Evolutionary conservation across 1,140 invertebrate genomes (phyloP), one percentile per base, ranked within the genome.

Genomic region (Lepidurus apus): DNA sequence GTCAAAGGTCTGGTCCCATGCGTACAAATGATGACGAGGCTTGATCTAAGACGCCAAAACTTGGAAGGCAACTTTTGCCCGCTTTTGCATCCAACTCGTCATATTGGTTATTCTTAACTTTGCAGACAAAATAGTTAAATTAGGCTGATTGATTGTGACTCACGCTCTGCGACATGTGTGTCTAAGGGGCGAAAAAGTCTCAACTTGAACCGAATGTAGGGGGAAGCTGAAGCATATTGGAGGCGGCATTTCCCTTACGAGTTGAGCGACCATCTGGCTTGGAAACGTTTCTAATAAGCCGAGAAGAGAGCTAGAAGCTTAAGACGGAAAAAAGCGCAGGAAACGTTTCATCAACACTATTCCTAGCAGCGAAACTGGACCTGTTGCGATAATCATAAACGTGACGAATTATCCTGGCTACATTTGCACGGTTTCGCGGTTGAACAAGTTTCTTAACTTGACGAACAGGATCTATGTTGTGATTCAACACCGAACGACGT

Each of bases 291-390:
- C 17, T 65, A 65, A 65, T n/a, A 65, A 65, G 53, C 53, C 53
- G 17, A 13, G 9, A 13, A 65, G 53, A 4, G 34, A 34, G 34
- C 34, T 34, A 34, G 34, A 34, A 34, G 34, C 34, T 34, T n/a
- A 13, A 21, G 53, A 65, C 53, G 4, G 1, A n/a, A 65, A 65
- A 65, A 9, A 7, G 53, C 53, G n/a, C 53, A 65, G 53, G 53
- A 65, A 65, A 21, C 21, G 53, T 65, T 65, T 65, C 53, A 65
- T 65, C 53, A 65, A 65, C 53, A 65, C 53, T n/a, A 65, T 65
- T 65, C 7, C 21, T 65, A 47, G 21, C 53, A 65, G 53, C n/a
- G 21, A 47, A 47, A 65, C 9, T 65, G 53, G 53, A 65, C 53
- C 53, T 65, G 53, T 65, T 65, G 53, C 53, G 17, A 65, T 65